Base-by-base conservation (phyloP, 2,797 vertebrate genomes). In the Clarias pachynema region DNA sequence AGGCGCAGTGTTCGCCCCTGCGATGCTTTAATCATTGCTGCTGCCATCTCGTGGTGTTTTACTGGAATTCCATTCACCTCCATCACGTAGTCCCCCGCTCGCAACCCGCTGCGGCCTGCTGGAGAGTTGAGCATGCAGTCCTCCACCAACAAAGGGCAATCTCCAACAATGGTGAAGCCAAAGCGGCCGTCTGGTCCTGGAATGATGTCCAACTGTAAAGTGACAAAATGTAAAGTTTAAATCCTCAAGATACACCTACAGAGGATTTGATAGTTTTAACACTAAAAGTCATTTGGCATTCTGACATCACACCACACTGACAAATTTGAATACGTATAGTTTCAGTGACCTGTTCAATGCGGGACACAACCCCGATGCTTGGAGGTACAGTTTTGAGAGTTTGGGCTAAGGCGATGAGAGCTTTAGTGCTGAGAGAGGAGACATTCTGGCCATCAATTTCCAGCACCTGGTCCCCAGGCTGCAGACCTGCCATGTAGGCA, bases 381-480 rank as follows among this genome's bases (percentile, higher is more conserved):
- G 98, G 97, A 0, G 98, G 98, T 29, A 99, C 97, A 0, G 95
- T 97, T 85, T 93, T 91, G 70, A 98, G 97, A 66, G 94, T 91
- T 91, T 95, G 94, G 37, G 97, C 98, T 89, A 99, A 91, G 56
- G 92, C 93, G 2, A 96, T 91, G 14, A 99, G 94, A 0, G 94
- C 95, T 68, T 96, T 94, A 0, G 93, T 93, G 93, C 95, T 96
- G 91, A 99, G 93, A n/a, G 95, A 92, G 22, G 96, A 96, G 85
- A 98, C 98, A 0, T 97, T 96, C 89, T 96, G 96, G 0, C 98
- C 98, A 82, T 99, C 98, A 1, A 99, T 94, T 92, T 99, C 98
- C 94, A 99, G 95, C 89, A 99, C 97, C 92, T 99, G 97, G 85
- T 99, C 98, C 0, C 98, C 98, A 0, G 96, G 96, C 88, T 95